Evolutionary conservation across 2,113 vertebrate species (phyloP).

Genomic region (Syrmaticus mikado): DNA sequence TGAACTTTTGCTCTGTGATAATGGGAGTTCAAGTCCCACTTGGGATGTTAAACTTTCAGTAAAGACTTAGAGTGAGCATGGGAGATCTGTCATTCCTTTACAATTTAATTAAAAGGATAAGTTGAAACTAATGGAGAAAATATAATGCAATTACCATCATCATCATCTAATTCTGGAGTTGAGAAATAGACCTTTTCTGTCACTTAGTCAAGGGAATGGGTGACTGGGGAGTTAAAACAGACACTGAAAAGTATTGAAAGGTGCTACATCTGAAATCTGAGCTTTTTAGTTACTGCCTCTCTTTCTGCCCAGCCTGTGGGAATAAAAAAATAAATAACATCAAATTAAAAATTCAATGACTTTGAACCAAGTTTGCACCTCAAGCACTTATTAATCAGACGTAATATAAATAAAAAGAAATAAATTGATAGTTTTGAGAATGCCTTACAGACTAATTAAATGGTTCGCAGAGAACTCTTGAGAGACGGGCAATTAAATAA

Average conservation of each 20-base stretch:
- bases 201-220: slow-evolving; percentile 17
- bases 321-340: not conserved
- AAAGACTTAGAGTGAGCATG: slow-evolving; percentile 24
- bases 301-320: not conserved
- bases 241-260: not conserved
- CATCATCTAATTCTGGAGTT: slow-evolving; percentile 17
- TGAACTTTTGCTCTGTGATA: slow-evolving; percentile 71
- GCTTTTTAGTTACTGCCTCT: not conserved
- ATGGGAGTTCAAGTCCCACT: slow-evolving; percentile 53
- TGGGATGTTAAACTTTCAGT: slow-evolving; percentile 45
- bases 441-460: slow-evolving; percentile 59
- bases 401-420: slow-evolving; percentile 53
- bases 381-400: not conserved
- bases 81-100: slow-evolving; percentile 47
- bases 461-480: slow-evolving; percentile 1
- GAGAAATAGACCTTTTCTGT: slow-evolving; percentile 15
- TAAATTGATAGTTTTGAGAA: slow-evolving; percentile 38
- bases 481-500: slow-evolving; percentile 48
- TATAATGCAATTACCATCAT: slow-evolving; percentile 35
- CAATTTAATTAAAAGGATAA: slow-evolving; percentile 68
- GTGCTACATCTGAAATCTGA: not conserved
- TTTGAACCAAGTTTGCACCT: slow-evolving; percentile 41
- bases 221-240: not conserved
- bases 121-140: slow-evolving; percentile 56
- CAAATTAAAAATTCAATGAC: not conserved